These are phyloP conservation scores for Pelodytes ibericus DNA, from an alignment of 2,797 vertebrate species.

Conservation along the genomic window DNA sequence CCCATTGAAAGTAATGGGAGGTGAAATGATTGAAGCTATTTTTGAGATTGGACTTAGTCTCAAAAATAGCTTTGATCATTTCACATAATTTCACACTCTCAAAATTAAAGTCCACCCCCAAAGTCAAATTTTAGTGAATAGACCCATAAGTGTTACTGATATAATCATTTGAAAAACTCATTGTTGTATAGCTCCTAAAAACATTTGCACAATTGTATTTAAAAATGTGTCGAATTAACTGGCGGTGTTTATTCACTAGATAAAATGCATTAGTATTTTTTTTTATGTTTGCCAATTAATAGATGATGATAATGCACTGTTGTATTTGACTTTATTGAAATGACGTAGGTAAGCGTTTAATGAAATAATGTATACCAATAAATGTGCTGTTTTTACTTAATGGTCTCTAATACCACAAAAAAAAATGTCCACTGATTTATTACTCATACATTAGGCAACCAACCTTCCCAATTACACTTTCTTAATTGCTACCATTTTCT, in stretches of 20 bases:
- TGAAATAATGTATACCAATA: background rate
- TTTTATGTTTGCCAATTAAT: background rate
- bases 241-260: background rate
- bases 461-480: too few species aligned
- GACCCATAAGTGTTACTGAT: slow-evolving; percentile 4
- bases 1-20: too few species aligned
- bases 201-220: slow-evolving; percentile 17
- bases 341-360: background rate
- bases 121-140: too few species aligned
- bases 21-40: too few species aligned
- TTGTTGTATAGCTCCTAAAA: background rate
- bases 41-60: too few species aligned
- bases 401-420: too few species aligned
- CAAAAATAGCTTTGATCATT: too few species aligned
- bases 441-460: too few species aligned
- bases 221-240: background rate
- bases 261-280: background rate
- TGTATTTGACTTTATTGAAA: background rate
- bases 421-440: too few species aligned
- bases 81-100: too few species aligned
- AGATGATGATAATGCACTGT: background rate
- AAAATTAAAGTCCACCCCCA: too few species aligned
- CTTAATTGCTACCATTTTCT: too few species aligned
- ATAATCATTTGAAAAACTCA: background rate
- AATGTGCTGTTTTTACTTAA: slow-evolving; percentile 9